phyloP scores from a whole-genome alignment of 2,113 vertebrate genomes.

The Ptilorrhoa leucosticta region DNA sequence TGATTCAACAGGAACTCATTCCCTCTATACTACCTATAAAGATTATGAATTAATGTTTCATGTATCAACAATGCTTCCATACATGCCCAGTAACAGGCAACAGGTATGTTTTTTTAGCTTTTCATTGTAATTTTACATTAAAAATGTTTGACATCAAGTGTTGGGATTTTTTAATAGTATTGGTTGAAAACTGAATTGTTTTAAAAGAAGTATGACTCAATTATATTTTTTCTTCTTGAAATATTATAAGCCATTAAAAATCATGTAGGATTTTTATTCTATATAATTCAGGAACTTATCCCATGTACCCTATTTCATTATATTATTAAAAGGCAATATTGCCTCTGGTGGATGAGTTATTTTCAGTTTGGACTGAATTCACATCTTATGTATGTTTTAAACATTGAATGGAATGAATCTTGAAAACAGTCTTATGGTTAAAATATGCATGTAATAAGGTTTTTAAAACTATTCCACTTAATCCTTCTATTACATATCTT shows the following conservation, averaged over 20 bases:
- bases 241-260: neutral
- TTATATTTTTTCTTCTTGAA: neutral
- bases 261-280: neutral
- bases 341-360: neutral
- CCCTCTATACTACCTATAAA: slow-evolving; percentile 96
- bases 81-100: slow-evolving; percentile 94
- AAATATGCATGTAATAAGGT: neutral
- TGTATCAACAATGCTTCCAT: slow-evolving; percentile 94
- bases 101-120: slow-evolving; percentile 79
- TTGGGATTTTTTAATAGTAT: neutral
- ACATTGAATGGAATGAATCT: neutral
- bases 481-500: neutral
- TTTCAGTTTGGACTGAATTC: neutral
- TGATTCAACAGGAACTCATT: slow-evolving; percentile 95
- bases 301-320: neutral
- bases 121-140: neutral
- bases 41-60: slow-evolving; percentile 99
- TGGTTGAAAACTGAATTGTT: neutral
- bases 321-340: neutral
- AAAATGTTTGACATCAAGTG: neutral
- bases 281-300: neutral
- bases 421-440: neutral
- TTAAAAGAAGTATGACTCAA: neutral
- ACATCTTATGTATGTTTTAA: neutral
- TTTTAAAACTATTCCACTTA: neutral